A percentile compares a stretch with the other conserved stretches of the same genome.
Conservation (phyloP, 2,113 vertebrate species). For the Elgaria multicarinata region DNA sequence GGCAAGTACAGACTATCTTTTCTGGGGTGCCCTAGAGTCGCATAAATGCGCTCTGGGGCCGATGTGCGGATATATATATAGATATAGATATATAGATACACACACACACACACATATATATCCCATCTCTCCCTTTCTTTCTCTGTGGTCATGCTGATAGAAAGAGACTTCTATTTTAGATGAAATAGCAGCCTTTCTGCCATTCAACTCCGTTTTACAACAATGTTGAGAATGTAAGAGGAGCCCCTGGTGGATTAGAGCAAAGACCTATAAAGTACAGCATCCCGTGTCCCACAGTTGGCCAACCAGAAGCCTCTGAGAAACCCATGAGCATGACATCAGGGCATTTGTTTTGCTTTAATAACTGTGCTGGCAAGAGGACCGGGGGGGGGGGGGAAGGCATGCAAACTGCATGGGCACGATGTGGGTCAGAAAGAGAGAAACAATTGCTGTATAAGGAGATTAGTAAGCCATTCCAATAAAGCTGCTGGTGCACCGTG, state of each 20-base stretch:
- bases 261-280: neutral
- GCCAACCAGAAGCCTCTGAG: neutral
- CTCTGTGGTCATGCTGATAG: neutral
- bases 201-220: too few relatives aligned
- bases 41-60: too few relatives aligned
- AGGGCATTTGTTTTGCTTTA: neutral
- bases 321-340: neutral
- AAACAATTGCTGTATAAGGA: neutral
- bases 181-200: neutral
- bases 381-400: fast-evolving
- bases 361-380: neutral
- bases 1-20: too few relatives aligned
- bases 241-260: neutral
- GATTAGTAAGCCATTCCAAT: neutral
- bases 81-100: too few relatives aligned
- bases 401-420: neutral
- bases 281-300: neutral
- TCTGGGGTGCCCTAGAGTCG: too few relatives aligned
- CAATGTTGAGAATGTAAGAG: neutral
- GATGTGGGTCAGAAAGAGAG: slow-evolving; percentile 7
- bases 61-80: too few relatives aligned
- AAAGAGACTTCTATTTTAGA: neutral
- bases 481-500: neutral
- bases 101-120: too few relatives aligned
- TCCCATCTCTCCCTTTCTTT: too few relatives aligned